phyloP scores from a whole-genome alignment of 2,113 vertebrate species.

The Aphelocoma coerulescens region DNA sequence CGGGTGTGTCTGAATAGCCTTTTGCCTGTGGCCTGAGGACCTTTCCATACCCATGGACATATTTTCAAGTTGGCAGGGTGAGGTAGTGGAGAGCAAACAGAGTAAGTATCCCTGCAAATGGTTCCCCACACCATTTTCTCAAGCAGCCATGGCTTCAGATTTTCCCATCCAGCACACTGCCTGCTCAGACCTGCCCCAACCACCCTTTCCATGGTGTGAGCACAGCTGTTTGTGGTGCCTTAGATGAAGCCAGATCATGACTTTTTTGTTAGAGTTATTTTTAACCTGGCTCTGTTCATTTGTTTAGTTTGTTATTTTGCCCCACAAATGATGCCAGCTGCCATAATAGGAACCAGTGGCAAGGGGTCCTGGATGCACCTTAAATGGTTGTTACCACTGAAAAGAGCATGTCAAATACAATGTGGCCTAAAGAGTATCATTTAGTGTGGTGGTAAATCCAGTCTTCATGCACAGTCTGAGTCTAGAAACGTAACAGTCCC shows the following conservation, averaged over 20 bases:
- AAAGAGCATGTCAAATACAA: background rate
- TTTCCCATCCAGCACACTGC: background rate
- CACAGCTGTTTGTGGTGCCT: background rate
- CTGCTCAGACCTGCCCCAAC: slow-evolving; percentile 24
- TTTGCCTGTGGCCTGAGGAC: background rate
- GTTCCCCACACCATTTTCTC: background rate
- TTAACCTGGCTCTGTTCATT: background rate
- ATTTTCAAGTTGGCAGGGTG: background rate
- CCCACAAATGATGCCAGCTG: background rate
- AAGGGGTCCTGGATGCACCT: background rate
- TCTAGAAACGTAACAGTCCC: background rate
- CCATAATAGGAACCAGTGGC: background rate
- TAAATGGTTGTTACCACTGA: background rate
- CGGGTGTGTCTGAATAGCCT: background rate
- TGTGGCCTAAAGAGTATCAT: background rate
- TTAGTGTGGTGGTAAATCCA: background rate
- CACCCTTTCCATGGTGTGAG: background rate
- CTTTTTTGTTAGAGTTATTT: background rate
- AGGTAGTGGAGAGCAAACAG: background rate
- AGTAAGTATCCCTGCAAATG: background rate
- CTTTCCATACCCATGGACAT: background rate
- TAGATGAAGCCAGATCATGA: background rate
- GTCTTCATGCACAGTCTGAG: background rate
- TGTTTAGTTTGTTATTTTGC: background rate
- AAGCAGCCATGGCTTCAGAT: background rate